phyloP scores from a whole-genome alignment of 1,140 invertebrate species.

The Diorhabda sublineata region DNA sequence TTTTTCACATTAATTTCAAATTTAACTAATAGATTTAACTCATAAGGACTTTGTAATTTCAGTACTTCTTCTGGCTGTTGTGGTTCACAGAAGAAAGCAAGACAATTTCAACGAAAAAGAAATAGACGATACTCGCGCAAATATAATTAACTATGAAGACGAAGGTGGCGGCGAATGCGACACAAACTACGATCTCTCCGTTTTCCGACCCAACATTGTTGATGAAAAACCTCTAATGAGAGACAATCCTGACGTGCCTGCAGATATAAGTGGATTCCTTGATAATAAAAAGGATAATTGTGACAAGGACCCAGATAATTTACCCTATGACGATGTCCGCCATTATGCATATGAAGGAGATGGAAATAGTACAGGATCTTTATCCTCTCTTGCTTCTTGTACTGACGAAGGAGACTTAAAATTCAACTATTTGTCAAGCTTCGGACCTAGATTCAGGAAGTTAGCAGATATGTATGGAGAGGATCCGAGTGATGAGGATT shows the following conservation, averaged over 20 bases:
- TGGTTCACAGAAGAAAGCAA: conserved; percentile 76
- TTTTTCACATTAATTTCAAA: no score
- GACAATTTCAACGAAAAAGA: conserved; percentile 87
- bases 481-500: conserved; percentile 74
- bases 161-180: conserved; percentile 95
- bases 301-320: conserved; percentile 84
- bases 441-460: conserved; percentile 93
- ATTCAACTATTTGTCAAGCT: conserved; percentile 94
- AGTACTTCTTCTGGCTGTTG: conserved; percentile 82
- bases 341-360: conserved; percentile 97
- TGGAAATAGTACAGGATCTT: conserved; percentile 84
- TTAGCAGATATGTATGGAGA: conserved; percentile 97
- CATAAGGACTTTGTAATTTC: conserved; percentile 17
- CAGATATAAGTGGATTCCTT: conserved; percentile 85
- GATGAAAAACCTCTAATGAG: conserved; percentile 45
- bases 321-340: conserved; percentile 90
- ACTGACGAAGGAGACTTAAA: conserved; percentile 93
- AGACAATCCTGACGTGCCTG: conserved; percentile 35
- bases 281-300: conserved; percentile 84
- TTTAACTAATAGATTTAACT: no score
- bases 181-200: conserved; percentile 88
- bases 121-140: conserved; percentile 92
- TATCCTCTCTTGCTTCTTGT: conserved; percentile 89
- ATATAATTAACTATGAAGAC: conserved; percentile 95
- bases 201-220: conserved; percentile 55